Conservation (phyloP, 2,888 invertebrate species). For the Hyles lineata region DNA sequence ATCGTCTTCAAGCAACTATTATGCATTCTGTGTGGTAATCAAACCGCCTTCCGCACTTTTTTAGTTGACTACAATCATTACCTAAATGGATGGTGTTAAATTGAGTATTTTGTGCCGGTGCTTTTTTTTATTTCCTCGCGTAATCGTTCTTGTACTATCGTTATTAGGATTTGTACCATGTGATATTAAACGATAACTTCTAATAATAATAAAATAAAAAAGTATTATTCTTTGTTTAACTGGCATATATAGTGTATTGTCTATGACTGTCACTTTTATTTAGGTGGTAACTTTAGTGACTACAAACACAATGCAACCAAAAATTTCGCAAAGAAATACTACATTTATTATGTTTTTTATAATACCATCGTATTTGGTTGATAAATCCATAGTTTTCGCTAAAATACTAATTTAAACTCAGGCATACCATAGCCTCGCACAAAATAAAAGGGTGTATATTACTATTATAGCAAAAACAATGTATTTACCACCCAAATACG, state of each 20-base stretch:
- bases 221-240: too few relatives aligned
- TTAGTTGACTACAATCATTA: constrained; percentile 47
- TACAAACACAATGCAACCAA: not conserved
- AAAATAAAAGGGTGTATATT: too few relatives aligned
- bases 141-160: constrained; percentile 38
- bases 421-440: too few relatives aligned
- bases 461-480: too few relatives aligned
- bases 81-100: constrained; percentile 73
- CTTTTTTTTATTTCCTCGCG: constrained; percentile 47
- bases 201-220: not conserved
- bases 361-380: not conserved
- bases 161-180: constrained; percentile 1
- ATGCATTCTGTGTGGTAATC: constrained; percentile 64
- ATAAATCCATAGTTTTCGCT: too few relatives aligned
- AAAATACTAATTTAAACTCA: not conserved
- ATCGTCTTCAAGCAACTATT: constrained; percentile 52
- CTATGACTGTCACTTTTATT: not conserved
- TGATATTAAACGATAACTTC: constrained; percentile 28
- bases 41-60: constrained; percentile 63
- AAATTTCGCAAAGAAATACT: not conserved
- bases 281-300: not conserved
- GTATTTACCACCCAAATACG: too few relatives aligned
- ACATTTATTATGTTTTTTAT: too few relatives aligned
- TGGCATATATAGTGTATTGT: too few relatives aligned
- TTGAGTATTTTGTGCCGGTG: constrained; percentile 65